Evolutionary conservation across 64 coral and sea anemone species (phyloP), one percentile per base, ranked within the genome.

Genomic region (Hydrozoanthus tunicans): DNA sequence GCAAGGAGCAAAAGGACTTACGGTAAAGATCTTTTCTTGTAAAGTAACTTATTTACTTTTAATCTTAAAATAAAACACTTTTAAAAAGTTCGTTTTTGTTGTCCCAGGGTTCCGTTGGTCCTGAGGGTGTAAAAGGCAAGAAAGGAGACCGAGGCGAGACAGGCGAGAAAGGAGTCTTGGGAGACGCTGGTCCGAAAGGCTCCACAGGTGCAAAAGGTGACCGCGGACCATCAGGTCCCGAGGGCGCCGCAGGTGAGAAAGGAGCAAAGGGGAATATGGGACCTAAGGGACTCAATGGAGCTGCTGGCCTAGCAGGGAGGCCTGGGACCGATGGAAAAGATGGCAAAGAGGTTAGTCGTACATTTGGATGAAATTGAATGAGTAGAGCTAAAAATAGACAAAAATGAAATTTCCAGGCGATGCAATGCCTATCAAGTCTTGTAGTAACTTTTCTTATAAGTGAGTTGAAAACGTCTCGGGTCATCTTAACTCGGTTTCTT

Each of bases 121-220:
- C 14, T 4, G 2, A 12, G 14, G 80, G 80, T 32, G 6, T 14
- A 53, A 82, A 82, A 82, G 80, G 80, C 3, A 61, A 82, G 51
- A 82, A 65, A 13, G 80, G 80, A 43, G 80, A 82, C 27, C 10
- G 26, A 65, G 80, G 80, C 32, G 5, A 64, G 26, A 82, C 13
- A 61, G 80, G 80, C 53, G 32, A n/a, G 10, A 23, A 43, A 13
- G 80, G 80, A 65, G 23, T 53, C 1, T 15, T 9, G 14, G 80
- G 80, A 82, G 8, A 14, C 6, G 10, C 80, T 14, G 80, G 80
- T 15, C 51, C 15, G 5, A 65, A 53, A 64, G 80, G 80, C 17
- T 82, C 59, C 63, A n/a, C 10, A 64, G 80, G 80, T 64, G 80
- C 51, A 10, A 82, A 82, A n/a, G 80, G 80, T 64, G 80, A 82